Conservation (phyloP, 2,113 vertebrate genomes). For the Nestor notabilis region DNA sequence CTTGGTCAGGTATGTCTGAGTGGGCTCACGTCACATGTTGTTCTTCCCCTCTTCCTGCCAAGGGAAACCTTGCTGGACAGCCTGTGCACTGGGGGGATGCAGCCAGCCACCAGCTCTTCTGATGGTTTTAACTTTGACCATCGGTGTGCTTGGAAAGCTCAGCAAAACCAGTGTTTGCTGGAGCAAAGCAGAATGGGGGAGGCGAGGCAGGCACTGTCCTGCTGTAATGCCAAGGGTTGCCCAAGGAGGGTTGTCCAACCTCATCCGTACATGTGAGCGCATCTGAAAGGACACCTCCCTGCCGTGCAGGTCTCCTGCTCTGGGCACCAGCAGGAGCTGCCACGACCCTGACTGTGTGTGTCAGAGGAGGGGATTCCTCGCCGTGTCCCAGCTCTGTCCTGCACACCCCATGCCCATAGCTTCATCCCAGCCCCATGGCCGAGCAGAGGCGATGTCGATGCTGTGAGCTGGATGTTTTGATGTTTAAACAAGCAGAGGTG, state of each 20-base stretch:
- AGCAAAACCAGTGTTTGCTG: neutral
- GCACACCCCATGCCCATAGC: neutral
- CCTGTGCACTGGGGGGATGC: neutral
- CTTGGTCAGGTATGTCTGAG: neutral
- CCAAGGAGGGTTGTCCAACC: neutral
- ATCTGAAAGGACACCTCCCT: neutral
- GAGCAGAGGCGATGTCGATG: neutral
- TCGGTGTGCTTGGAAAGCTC: neutral
- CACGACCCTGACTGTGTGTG: accelerated
- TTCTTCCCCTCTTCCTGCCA: neutral
- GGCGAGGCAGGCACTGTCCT: neutral
- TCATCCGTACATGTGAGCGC: neutral
- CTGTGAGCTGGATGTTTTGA: neutral
- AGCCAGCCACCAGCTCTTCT: neutral
- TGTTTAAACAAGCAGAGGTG: neutral
- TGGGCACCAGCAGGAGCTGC: neutral
- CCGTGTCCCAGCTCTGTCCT: neutral
- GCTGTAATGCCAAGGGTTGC: neutral
- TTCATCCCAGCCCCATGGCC: neutral
- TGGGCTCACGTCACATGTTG: neutral
- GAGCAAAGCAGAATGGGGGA: neutral
- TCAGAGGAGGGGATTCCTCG: neutral
- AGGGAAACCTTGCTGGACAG: neutral
- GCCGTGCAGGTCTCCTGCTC: neutral
- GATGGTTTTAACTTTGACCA: neutral